Base-by-base conservation (phyloP, 2,113 vertebrate species). In the Phrynocephalus versicolor region DNA sequence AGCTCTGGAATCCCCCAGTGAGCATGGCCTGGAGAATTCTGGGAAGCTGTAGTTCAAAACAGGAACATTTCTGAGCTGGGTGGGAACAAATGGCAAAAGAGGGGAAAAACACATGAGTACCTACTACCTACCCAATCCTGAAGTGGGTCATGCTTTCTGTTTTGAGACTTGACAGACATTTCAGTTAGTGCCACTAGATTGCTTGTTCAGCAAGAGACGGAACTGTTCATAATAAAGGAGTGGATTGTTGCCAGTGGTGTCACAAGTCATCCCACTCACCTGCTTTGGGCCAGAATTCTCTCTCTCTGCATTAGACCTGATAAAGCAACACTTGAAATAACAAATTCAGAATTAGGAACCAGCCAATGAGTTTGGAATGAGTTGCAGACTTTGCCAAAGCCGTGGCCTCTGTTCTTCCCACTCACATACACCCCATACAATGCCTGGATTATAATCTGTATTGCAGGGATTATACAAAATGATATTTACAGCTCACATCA, bases 231-330 rank as follows among this genome's bases (percentile, higher is more conserved):
- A 23, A 33, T 14, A 23, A 33, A 67, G n/a, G n/a, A 69, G 41
- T 19, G 25, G 69, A 67, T 25, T 25, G 0, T 57, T 77, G n/a
- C 25, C 62, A 78, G 33, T 18, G 30, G 74, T 58, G 35, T 30
- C 51, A 25, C 39, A 70, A 85, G 55, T 51, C 74, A 30, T 85
- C 83, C 51, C 33, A 79, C 55, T 70, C 35, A 58, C 25, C 74
- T 71, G 75, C 83, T 79, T 16, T 39, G 65, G 75, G n/a, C 51
- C 83, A 85, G 25, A 79, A 79, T 25, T 16, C 57, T 71, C 6
- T 25, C 23, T 72, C 65, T 58, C 30, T 51, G 16, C 41, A 15
- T 69, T 15, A 77, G 9, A 37, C 21, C 65, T 25, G 65, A 57
- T 67, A 12, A 80, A 64, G 57, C 69, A 16, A 45, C 35, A 21